Percentiles rank a stretch among this genome's conserved stretches.
phyloP scores from a whole-genome alignment of 2,113 vertebrate genomes.

The Macquaria australasica region DNA sequence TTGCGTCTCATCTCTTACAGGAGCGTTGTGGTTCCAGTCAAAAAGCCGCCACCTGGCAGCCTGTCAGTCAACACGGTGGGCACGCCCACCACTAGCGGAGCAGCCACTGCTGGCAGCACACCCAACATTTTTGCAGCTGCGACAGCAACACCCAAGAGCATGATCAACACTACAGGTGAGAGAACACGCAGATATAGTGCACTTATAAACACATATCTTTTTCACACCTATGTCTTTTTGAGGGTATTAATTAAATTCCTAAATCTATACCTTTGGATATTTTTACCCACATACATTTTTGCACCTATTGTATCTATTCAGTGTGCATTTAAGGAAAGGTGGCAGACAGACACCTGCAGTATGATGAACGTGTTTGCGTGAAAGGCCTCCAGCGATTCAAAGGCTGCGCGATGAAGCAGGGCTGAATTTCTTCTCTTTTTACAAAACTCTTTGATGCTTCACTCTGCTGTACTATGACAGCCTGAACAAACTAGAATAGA shows the following conservation, averaged over 20 bases:
- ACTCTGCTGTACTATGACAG: constrained; percentile 10
- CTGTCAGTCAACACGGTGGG: constrained; percentile 96
- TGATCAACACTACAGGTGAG: constrained; percentile 96
- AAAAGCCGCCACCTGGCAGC: constrained; percentile 95
- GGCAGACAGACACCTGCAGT: constrained; percentile 24
- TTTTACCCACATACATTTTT: background rate
- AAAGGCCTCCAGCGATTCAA: constrained; percentile 36
- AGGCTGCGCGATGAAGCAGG: constrained; percentile 23
- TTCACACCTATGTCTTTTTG: background rate
- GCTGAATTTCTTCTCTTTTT: constrained; percentile 6
- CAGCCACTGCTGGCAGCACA: constrained; percentile 90
- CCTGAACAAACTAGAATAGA: background rate
- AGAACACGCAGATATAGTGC: background rate
- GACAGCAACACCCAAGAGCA: constrained; percentile 98
- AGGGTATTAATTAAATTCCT: background rate
- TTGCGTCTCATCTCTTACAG: constrained; percentile 74
- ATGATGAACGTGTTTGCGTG: constrained; percentile 25
- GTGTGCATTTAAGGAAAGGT: background rate
- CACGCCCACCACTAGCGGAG: constrained; percentile 88
- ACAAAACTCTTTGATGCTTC: constrained; percentile 5
- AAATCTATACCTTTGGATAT: background rate
- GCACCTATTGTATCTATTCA: background rate
- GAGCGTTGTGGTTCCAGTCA: constrained; percentile 97
- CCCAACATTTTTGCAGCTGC: constrained; percentile 97
- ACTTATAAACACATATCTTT: background rate